Percentiles rank a stretch among this genome's conserved stretches.
Conservation (phyloP, 2,888 invertebrate genomes). For the Agriopis marginaria region DNA sequence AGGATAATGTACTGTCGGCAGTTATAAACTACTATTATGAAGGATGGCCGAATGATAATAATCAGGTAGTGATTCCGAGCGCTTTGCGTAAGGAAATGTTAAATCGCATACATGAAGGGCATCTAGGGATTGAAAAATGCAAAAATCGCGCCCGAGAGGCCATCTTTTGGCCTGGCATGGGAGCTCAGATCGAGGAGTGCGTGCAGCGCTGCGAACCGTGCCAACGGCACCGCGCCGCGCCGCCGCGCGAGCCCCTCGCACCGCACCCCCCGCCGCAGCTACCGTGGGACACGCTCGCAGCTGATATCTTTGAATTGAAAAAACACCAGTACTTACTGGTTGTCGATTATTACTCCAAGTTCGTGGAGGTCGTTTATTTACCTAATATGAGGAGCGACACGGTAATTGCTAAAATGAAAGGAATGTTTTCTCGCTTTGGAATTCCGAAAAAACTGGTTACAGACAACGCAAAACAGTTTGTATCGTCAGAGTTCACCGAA, state of each 20-base stretch:
- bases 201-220: constrained; percentile 37
- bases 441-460: constrained; percentile 15
- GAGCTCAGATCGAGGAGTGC: constrained; percentile 32
- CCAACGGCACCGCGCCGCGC: constrained; percentile 37
- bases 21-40: too few relatives aligned
- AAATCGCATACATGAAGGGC: constrained; percentile 25
- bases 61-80: constrained; percentile 6
- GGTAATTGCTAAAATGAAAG: constrained; percentile 1
- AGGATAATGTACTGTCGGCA: too few relatives aligned
- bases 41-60: too few relatives aligned
- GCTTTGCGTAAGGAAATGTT: constrained; percentile 17
- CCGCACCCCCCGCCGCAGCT: constrained; percentile 30
- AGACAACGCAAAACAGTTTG: constrained; percentile 7
- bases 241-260: constrained; percentile 32
- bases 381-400: constrained; percentile 21
- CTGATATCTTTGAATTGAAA: constrained; percentile 18
- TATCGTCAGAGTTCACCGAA: constrained; percentile 4
- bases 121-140: constrained; percentile 20
- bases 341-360: constrained; percentile 22
- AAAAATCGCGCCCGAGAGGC: constrained; percentile 13
- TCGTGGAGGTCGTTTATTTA: constrained; percentile 18
- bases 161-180: constrained; percentile 18
- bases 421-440: constrained; percentile 19
- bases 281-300: constrained; percentile 20
- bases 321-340: constrained; percentile 14